Percentiles rank a stretch among this genome's conserved stretches.
These are phyloP conservation scores for Toxotes lorentzi DNA, from an alignment of 2,797 vertebrate species.

Conservation along the genomic window DNA sequence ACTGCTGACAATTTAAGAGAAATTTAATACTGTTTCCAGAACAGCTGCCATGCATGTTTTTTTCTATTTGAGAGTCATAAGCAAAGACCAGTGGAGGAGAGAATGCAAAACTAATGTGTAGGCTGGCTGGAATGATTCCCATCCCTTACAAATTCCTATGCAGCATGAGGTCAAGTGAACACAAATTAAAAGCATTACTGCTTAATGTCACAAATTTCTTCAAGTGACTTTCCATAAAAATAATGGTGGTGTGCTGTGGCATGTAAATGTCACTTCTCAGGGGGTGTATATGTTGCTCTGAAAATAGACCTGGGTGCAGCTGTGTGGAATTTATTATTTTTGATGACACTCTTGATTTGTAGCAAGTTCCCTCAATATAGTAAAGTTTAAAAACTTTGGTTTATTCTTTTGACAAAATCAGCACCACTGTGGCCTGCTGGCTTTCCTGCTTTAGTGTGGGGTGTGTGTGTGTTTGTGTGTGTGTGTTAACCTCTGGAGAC, in stretches of 20 bases:
- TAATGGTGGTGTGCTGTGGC: background rate
- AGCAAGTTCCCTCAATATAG: background rate
- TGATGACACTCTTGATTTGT: background rate
- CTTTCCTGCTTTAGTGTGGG: conserved; percentile 2
- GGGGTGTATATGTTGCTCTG: background rate
- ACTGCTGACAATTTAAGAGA: background rate
- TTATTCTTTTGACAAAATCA: conserved; percentile 14
- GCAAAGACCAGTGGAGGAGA: background rate
- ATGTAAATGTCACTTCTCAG: background rate
- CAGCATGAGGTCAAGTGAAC: background rate
- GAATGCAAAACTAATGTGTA: background rate
- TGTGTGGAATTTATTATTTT: conserved; percentile 1
- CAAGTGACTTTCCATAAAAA: background rate
- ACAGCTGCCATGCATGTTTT: conserved; percentile 28
- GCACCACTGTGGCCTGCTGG: conserved; percentile 7
- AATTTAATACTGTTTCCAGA: conserved; percentile 1
- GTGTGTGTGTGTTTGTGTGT: background rate
- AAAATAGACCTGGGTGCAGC: background rate
- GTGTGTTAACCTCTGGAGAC: conserved; percentile 22
- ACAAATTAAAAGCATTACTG: background rate
- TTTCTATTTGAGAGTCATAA: conserved; percentile 11
- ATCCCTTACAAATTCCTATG: background rate
- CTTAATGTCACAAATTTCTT: background rate
- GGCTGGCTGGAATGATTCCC: background rate
- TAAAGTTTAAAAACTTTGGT: background rate